Conservation (phyloP, 2,888 invertebrate species). For the Hyalella azteca region DNA sequence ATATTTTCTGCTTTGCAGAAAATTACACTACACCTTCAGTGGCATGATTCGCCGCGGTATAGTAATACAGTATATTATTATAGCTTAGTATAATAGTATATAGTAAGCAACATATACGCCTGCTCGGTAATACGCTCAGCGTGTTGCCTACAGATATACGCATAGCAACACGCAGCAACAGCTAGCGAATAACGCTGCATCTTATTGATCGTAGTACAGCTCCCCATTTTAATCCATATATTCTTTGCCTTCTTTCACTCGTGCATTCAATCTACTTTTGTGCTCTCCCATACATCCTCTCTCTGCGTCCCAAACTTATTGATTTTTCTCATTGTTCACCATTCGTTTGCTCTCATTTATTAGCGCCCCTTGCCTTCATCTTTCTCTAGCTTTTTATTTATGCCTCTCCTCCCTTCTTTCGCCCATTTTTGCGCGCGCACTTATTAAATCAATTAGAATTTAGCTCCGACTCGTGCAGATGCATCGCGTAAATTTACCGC, state of each 20-base stretch:
- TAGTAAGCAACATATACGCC: no score
- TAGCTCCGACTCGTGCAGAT: no score
- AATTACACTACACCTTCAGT: no score
- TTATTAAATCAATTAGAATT: slow-evolving; percentile 27
- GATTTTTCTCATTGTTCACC: slow-evolving; percentile 27
- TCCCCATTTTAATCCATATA: slow-evolving; percentile 32
- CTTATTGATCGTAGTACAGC: slow-evolving; percentile 8
- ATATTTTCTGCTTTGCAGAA: no score
- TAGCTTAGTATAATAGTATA: no score
- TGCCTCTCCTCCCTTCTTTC: slow-evolving; percentile 1
- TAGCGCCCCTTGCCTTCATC: neutral
- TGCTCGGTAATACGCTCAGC: neutral
- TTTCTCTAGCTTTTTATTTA: neutral
- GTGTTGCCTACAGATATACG: no score
- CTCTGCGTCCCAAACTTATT: slow-evolving; percentile 30
- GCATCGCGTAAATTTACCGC: neutral
- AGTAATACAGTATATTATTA: no score
- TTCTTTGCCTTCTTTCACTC: slow-evolving; percentile 22
- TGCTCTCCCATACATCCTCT: slow-evolving; percentile 32
- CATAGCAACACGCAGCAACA: no score
- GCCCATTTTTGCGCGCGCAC: neutral
- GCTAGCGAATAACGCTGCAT: neutral
- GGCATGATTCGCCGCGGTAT: no score
- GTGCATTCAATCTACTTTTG: slow-evolving; percentile 27
- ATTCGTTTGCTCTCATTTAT: slow-evolving; percentile 25